phyloP scores from a whole-genome alignment of 2,797 vertebrate genomes.

The Epinephelus awoara region DNA sequence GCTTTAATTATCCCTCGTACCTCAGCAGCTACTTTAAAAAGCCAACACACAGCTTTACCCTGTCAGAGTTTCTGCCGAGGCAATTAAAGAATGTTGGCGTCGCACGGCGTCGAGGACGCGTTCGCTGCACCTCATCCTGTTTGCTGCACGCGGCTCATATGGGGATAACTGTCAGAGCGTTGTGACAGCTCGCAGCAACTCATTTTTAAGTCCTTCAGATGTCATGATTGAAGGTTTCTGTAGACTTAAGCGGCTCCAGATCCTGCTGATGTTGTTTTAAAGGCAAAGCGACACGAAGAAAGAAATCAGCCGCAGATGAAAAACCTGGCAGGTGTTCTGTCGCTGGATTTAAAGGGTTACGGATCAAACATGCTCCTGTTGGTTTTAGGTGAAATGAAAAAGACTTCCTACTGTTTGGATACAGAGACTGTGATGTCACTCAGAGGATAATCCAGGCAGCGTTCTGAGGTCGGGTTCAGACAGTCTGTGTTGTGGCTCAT shows the following conservation, averaged over 20 bases:
- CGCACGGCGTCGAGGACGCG: background rate
- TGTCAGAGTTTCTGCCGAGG: constrained; percentile 29
- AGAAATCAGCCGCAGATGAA: constrained; percentile 19
- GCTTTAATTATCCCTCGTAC: constrained; percentile 54
- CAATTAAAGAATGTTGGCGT: constrained; percentile 35
- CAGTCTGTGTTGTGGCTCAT: too few relatives aligned
- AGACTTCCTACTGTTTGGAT: background rate
- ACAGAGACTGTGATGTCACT: too few relatives aligned
- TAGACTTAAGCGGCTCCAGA: constrained; percentile 8
- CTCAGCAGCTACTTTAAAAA: constrained; percentile 28
- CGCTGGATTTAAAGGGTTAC: background rate
- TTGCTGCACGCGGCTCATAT: constrained; percentile 20
- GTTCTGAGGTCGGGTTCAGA: too few relatives aligned
- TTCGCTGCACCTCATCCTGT: constrained; percentile 22
- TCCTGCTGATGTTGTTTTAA: constrained; percentile 15
- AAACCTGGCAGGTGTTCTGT: constrained; percentile 48
- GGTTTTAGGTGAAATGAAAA: constrained; percentile 11
- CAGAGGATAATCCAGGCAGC: too few relatives aligned
- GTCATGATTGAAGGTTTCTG: constrained; percentile 47
- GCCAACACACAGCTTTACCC: constrained; percentile 1
- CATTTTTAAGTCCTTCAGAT: constrained; percentile 57
- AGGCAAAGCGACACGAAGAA: constrained; percentile 39
- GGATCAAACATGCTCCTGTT: background rate
- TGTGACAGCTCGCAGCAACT: constrained; percentile 47
- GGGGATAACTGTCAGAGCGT: constrained; percentile 51